These are phyloP conservation scores for Artemia franciscana DNA, from an alignment of 1,140 invertebrate species.

Conservation along the genomic window DNA sequence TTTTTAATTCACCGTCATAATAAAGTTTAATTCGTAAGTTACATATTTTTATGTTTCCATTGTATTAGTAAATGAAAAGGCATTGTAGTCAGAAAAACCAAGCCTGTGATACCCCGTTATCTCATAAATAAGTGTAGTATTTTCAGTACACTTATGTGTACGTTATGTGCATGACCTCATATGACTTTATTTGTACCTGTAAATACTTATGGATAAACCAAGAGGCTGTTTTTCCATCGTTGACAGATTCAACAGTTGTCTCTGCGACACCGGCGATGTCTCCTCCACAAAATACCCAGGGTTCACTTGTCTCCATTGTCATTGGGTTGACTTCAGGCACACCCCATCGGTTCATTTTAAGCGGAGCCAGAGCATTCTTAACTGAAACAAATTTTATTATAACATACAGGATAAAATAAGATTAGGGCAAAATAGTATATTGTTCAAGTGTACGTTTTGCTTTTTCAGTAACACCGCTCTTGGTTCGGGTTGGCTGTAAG, in stretches of 20 bases:
- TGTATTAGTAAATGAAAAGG: too few species aligned
- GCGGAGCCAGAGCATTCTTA: slow-evolving; percentile 44
- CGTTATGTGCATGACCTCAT: neutral
- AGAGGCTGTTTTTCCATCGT: slow-evolving; percentile 90
- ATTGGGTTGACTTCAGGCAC: slow-evolving; percentile 45
- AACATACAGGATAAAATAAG: too few species aligned
- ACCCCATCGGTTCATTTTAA: slow-evolving; percentile 51
- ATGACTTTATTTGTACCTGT: slow-evolving; percentile 33
- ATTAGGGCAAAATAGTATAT: too few species aligned
- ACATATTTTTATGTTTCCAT: too few species aligned
- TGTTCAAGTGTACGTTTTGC: too few species aligned
- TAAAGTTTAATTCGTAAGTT: too few species aligned
- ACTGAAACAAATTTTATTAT: slow-evolving; percentile 26
- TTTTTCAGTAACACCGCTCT: too few species aligned
- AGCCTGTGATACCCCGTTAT: neutral
- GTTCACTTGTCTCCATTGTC: slow-evolving; percentile 51
- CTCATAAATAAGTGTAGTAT: neutral
- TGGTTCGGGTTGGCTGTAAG: too few species aligned
- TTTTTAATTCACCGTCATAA: too few species aligned
- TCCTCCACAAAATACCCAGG: slow-evolving; percentile 72
- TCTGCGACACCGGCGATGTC: slow-evolving; percentile 80
- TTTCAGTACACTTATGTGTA: neutral
- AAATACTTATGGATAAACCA: slow-evolving; percentile 87
- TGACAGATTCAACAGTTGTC: slow-evolving; percentile 92
- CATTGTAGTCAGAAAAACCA: too few species aligned